Evolutionary conservation across 2,888 invertebrate genomes (phyloP), one percentile per base, ranked within the genome.

Genomic region (Eupithecia centaureata): DNA sequence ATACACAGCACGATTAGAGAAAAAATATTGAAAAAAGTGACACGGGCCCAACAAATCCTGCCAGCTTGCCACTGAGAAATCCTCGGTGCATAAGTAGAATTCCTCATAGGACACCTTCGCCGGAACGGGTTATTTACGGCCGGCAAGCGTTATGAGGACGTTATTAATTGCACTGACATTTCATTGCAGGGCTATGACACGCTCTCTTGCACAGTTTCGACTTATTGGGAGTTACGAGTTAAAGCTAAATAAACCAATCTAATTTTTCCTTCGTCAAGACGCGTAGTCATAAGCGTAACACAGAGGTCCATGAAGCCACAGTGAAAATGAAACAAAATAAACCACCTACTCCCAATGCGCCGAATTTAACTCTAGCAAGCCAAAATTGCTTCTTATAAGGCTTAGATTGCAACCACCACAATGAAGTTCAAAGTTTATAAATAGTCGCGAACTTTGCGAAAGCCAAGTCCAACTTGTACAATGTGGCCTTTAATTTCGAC

Each of bases 91-190:
- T 79, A 73, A 73, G 77, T 78, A 57, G 77, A 77, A 78, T 81
- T 77, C 80, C 79, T 69, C 73, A 71, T 74, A 77, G 76, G 74
- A 72, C 79, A 82, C 86, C 83, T 87, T 85, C 82, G 73, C 79
- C 65, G 60, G 74, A 85, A 87, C 88, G 73, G 85, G 90, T 89
- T 87, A 79, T 84, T 77, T 80, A 82, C 77, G 75, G 75, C 76
- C 75, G 73, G 75, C 74, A 75, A 80, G 80, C 63, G 80, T 80
- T 83, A 82, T 85, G 80, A 80, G 81, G 78, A 79, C 78, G 74
- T 79, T 80, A 80, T 80, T 85, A 84, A 84, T 84, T 80, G 79
- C 79, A 74, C 72, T 80, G 79, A 79, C 81, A 81, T 82, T 77
- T 79, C 68, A 76, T 77, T 65, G 54, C 68, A 68, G 47, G 30